These are phyloP conservation scores for Adelphocoris suturalis DNA, from an alignment of 2,888 invertebrate species.

Conservation along the genomic window DNA sequence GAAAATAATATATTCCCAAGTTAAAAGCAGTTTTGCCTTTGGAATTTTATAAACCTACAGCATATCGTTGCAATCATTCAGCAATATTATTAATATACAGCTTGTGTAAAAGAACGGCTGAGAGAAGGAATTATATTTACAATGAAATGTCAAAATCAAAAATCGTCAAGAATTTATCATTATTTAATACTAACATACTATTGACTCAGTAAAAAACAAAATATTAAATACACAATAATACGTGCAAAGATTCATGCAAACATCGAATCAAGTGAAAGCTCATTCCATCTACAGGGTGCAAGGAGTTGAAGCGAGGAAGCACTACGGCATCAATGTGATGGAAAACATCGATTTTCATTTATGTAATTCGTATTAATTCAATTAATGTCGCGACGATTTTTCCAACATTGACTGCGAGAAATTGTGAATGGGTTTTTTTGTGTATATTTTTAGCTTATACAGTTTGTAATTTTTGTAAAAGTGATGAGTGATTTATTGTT, in stretches of 20 bases:
- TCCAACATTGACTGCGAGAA: conserved; percentile 20
- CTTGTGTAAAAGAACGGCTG: conserved; percentile 23
- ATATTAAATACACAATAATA: not conserved
- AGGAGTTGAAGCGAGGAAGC: not conserved
- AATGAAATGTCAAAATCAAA: not conserved
- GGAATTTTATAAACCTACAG: not conserved
- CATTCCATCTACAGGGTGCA: conserved; percentile 24
- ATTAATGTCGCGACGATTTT: not conserved
- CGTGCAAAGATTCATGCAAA: not conserved
- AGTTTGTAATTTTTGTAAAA: not conserved
- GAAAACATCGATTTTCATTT: not conserved
- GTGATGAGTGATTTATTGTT: not conserved
- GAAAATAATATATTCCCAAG: not conserved
- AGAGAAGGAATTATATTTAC: conserved; percentile 26
- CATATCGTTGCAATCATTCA: not conserved
- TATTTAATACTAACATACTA: not conserved
- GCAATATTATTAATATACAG: conserved; percentile 28
- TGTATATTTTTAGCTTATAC: not conserved
- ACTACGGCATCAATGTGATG: conserved; percentile 7
- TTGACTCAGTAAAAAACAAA: not conserved
- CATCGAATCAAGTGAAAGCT: not conserved
- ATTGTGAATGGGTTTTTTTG: conserved; percentile 9
- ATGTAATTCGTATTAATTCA: not conserved
- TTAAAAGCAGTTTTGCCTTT: not conserved
- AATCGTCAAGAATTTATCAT: not conserved